A percentile compares a stretch with the other conserved stretches of the same genome.
Evolutionary conservation across 1,140 invertebrate species (phyloP).

Genomic region (Leguminivora glycinivorella): DNA sequence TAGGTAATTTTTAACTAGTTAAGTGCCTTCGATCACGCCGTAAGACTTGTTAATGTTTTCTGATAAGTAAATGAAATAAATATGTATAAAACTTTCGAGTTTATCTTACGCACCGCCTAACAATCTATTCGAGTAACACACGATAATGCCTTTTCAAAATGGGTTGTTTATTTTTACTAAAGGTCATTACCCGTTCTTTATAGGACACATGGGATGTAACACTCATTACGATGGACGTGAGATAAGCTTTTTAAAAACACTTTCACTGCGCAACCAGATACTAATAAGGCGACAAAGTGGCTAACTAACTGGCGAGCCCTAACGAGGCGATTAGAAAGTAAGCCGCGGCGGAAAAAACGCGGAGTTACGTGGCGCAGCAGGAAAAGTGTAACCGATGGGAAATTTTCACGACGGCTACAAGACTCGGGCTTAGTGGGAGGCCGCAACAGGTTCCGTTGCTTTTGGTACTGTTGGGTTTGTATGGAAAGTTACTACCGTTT

Average conservation of each 20-base stretch:
- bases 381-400: slow-evolving; percentile 42
- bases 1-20: too few species aligned
- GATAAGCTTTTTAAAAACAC: slow-evolving; percentile 58
- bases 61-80: too few species aligned
- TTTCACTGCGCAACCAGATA: slow-evolving; percentile 62
- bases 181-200: slow-evolving; percentile 13
- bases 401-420: slow-evolving; percentile 33
- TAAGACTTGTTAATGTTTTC: too few species aligned
- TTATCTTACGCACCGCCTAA: too few species aligned
- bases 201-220: not conserved
- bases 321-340: slow-evolving; percentile 43
- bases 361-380: slow-evolving; percentile 39
- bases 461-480: slow-evolving; percentile 1
- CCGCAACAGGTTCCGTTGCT: slow-evolving; percentile 20
- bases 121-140: too few species aligned
- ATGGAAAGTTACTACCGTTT: slow-evolving; percentile 11
- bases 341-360: slow-evolving; percentile 37
- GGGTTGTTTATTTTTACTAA: slow-evolving; percentile 21
- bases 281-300: slow-evolving; percentile 53
- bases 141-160: not conserved
- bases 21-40: too few species aligned
- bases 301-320: slow-evolving; percentile 27
- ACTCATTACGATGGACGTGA: slow-evolving; percentile 49
- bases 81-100: too few species aligned
- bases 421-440: slow-evolving; percentile 17